Conservation (phyloP, 2,113 vertebrate genomes). For the Sinocyclocheilus anshuiensis region DNA sequence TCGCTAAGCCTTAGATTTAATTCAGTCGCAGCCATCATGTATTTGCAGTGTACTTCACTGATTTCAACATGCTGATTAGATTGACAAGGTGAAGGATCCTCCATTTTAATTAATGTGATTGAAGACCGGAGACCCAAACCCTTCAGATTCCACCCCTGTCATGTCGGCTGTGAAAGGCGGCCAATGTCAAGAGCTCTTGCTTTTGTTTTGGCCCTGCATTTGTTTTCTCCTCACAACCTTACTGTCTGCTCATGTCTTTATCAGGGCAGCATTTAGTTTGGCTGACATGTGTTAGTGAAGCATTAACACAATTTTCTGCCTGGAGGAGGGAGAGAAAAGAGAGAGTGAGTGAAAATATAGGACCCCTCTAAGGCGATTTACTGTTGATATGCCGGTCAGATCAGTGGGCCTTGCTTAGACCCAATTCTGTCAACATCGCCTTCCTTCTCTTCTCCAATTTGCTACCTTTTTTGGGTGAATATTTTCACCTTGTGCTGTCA, state of each 20-base stretch:
- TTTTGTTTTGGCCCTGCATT: constrained; percentile 43
- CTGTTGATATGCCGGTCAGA: constrained; percentile 53
- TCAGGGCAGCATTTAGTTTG: constrained; percentile 64
- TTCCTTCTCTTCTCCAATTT: constrained; percentile 10
- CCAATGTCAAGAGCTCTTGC: constrained; percentile 23
- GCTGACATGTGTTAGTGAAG: constrained; percentile 69
- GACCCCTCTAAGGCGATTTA: constrained; percentile 37
- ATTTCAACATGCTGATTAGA: constrained; percentile 27
- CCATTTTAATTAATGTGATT: constrained; percentile 28
- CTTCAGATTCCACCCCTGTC: neutral
- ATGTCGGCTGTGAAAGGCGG: constrained; percentile 36
- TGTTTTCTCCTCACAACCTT: constrained; percentile 57
- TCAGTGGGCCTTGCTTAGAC: constrained; percentile 38
- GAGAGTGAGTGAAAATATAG: constrained; percentile 14
- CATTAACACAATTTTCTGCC: constrained; percentile 66
- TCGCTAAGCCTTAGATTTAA: constrained; percentile 2
- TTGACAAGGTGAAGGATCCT: constrained; percentile 5
- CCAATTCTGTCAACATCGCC: constrained; percentile 44
- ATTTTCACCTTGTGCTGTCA: constrained; percentile 54
- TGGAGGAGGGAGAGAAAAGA: constrained; percentile 53
- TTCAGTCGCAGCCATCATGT: neutral
- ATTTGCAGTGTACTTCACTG: constrained; percentile 8
- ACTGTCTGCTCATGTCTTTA: constrained; percentile 64
- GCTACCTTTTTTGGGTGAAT: constrained; percentile 37
- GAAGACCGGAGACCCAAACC: neutral